Conservation (phyloP, 2,113 vertebrate species). For the Gadus macrocephalus region DNA sequence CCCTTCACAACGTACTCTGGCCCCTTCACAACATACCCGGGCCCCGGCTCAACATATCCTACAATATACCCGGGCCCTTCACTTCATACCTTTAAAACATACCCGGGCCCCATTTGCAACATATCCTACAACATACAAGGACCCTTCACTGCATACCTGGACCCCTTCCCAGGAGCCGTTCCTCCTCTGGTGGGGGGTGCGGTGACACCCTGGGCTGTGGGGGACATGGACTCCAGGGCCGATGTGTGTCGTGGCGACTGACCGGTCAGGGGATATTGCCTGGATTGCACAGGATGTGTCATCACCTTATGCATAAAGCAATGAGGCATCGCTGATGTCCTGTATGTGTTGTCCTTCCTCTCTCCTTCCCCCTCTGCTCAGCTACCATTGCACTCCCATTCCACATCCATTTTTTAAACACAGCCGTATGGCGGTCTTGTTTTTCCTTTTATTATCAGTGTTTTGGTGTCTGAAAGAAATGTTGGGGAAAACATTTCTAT, state of each 20-base stretch:
- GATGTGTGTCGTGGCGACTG: conserved; percentile 1
- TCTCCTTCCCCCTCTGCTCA: conserved; percentile 44
- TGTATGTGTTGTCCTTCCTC: conserved; percentile 27
- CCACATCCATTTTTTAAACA: conserved; percentile 64
- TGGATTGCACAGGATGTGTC: conserved; percentile 23
- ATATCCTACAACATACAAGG: conserved; percentile 15
- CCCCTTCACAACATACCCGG: too few relatives aligned
- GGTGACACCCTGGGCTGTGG: conserved; percentile 3
- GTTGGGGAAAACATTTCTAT: conserved; percentile 7
- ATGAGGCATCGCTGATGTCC: conserved; percentile 10
- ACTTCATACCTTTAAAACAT: too few relatives aligned
- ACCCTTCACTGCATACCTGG: background rate
- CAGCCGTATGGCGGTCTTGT: conserved; percentile 56
- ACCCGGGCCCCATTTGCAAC: conserved; percentile 12
- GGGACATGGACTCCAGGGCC: conserved; percentile 30
- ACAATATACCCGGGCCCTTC: conserved; percentile 10
- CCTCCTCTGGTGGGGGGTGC: too few relatives aligned
- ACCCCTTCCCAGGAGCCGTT: background rate
- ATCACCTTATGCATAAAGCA: conserved; percentile 3
- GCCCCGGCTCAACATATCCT: conserved; percentile 17
- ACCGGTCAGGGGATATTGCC: conserved; percentile 3
- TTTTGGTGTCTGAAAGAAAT: conserved; percentile 16
- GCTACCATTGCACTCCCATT: conserved; percentile 43
- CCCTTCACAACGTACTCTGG: background rate
- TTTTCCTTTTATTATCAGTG: conserved; percentile 47